Evolutionary conservation across 2,113 vertebrate genomes (phyloP).

Genomic region (Hemicordylus capensis): DNA sequence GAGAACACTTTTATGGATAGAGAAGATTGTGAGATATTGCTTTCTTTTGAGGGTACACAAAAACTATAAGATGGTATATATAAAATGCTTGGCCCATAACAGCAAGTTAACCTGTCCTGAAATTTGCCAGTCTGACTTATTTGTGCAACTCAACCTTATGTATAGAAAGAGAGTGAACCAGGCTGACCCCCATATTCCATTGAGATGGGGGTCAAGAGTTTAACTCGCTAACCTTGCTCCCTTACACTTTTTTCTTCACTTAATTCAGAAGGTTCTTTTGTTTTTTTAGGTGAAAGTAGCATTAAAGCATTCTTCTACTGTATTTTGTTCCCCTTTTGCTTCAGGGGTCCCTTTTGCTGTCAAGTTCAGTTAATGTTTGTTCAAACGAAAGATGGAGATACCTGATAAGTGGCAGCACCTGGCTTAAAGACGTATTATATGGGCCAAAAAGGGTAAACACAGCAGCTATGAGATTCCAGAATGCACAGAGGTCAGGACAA

Average conservation of each 20-base stretch:
- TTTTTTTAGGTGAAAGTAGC: constrained; percentile 48
- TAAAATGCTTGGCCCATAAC: not conserved
- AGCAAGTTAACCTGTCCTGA: not conserved
- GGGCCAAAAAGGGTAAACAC: constrained; percentile 58
- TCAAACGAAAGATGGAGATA: constrained; percentile 61
- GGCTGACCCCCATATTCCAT: not conserved
- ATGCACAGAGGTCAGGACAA: constrained; percentile 53
- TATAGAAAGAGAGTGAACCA: not conserved
- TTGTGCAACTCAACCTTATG: constrained; percentile 10
- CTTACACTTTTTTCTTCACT: constrained; percentile 39
- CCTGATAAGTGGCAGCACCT: constrained; percentile 64
- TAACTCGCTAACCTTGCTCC: constrained; percentile 53
- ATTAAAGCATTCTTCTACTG: constrained; percentile 46
- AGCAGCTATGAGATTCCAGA: constrained; percentile 30
- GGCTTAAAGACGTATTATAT: constrained; percentile 55
- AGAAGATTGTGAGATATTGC: not conserved
- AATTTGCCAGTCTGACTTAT: constrained; percentile 8
- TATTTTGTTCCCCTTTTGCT: constrained; percentile 49
- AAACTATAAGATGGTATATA: not conserved
- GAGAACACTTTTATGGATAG: not conserved
- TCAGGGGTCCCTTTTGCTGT: constrained; percentile 60
- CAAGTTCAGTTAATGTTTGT: constrained; percentile 55
- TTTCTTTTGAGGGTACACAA: not conserved
- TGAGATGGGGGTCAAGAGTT: constrained; percentile 67
- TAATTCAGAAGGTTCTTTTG: constrained; percentile 46